Evolutionary conservation across 2,888 invertebrate genomes (phyloP).

Genomic region (Elmis aenea): DNA sequence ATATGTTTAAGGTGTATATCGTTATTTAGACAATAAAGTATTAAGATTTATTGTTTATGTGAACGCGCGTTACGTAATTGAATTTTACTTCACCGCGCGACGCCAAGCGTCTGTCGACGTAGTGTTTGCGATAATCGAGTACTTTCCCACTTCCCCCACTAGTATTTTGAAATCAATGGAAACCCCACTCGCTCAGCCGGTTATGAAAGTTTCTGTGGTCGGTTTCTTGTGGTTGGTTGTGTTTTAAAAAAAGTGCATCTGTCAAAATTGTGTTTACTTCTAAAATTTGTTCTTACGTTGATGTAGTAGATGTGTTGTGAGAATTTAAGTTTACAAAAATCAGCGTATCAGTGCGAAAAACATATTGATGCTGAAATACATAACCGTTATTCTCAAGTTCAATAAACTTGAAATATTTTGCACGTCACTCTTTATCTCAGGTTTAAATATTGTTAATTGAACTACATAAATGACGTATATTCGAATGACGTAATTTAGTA

Average conservation of each 20-base stretch:
- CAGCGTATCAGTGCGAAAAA: no score
- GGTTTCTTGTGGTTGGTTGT: not conserved
- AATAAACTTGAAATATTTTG: slow-evolving; percentile 8
- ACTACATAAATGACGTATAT: slow-evolving; percentile 17
- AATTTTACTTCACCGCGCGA: slow-evolving; percentile 3
- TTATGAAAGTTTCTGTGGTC: slow-evolving; percentile 4
- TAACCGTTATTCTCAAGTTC: slow-evolving; percentile 11
- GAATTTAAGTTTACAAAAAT: no score
- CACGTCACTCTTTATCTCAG: slow-evolving; percentile 13
- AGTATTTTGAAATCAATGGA: slow-evolving; percentile 5
- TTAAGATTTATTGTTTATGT: no score
- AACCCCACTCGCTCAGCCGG: slow-evolving; percentile 1
- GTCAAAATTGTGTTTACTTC: slow-evolving; percentile 5
- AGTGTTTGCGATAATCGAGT: no score
- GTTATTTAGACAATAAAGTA: no score
- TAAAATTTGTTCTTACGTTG: not conserved
- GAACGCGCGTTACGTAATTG: not conserved
- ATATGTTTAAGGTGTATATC: no score
- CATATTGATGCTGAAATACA: not conserved
- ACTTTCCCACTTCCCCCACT: not conserved
- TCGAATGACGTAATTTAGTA: slow-evolving; percentile 17
- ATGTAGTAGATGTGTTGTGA: no score
- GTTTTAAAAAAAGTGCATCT: slow-evolving; percentile 4
- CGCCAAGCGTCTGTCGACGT: slow-evolving; percentile 16
- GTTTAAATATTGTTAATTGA: slow-evolving; percentile 13